Conservation (phyloP, 2,113 vertebrate genomes). For the Bucco capensis region DNA sequence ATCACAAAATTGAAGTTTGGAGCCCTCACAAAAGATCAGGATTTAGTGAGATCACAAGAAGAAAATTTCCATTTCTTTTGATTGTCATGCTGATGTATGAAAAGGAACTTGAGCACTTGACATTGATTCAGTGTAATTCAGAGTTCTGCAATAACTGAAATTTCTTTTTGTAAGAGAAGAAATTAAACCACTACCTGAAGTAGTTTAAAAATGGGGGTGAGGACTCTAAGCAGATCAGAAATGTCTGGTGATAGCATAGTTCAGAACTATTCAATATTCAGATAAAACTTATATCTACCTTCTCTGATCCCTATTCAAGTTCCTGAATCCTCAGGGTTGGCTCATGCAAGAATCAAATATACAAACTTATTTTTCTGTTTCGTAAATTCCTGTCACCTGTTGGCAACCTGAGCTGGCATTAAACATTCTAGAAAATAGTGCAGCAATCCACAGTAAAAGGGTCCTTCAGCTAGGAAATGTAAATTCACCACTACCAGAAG, state of each 20-base stretch:
- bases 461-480: background rate
- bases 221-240: background rate
- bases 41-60: slow-evolving; percentile 3
- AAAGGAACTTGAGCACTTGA: background rate
- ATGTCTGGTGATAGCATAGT: background rate
- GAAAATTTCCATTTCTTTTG: slow-evolving; percentile 8
- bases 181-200: slow-evolving; percentile 8
- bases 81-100: background rate
- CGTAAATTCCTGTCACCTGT: background rate
- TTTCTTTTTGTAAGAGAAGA: background rate
- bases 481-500: background rate
- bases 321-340: background rate
- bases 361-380: background rate
- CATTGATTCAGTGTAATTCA: slow-evolving; percentile 9
- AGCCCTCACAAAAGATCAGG: background rate
- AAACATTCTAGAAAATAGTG: background rate
- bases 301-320: background rate
- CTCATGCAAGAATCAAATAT: background rate
- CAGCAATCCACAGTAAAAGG: background rate
- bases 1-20: background rate
- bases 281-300: background rate
- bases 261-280: background rate
- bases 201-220: background rate
- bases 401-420: background rate
- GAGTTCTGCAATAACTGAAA: background rate